Evolutionary conservation across 1,140 invertebrate genomes (phyloP), one percentile per base, ranked within the genome.

Genomic region (Plectrocnemia conspersa): DNA sequence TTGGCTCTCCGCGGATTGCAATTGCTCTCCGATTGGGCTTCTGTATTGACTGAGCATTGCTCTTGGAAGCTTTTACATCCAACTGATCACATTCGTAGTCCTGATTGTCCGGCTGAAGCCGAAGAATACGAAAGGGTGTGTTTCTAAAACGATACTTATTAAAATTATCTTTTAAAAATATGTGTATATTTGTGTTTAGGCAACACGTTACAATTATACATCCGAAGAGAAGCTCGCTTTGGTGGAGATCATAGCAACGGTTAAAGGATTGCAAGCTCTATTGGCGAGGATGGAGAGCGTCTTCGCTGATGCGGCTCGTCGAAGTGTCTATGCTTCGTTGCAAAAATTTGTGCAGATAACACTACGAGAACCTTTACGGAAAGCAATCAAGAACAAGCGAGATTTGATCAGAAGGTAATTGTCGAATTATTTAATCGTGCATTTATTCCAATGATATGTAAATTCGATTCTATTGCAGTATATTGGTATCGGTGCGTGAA

Each of bases 181-280:
- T 38, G 6, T 42, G 3, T 42, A 21, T 48, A 35, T 16, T 64
- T 85, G 81, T 10, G 56, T 50, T 0, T 58, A 74, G 72, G 93
- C 96, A 1, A 99, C 96, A 0, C 81, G 93, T 16, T 99, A 98
- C 74, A 99, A 99, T 75, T 99, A 99, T 69, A 90, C 86, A 6
- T 88, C 91, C 19, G 93, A 96, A 66, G 97, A 99, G 76, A 99
- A 99, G 71, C 96, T 96, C 76, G 95, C 95, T 4, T 75, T 99
- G 29, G 97, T 99, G 61, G 95, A 99, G 78, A 90, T 98, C 13
- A 97, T 99, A 63, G 93, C 96, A 0, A 98, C 99, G 95, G 97
- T 99, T 61, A 99, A 99, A 77, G 95, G 96, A 1, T 78, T 99
- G 6, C 97, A 99, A 75, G 90, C 97, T 24, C 73, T 99, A 32